Conservation (phyloP, 2,888 invertebrate species). For the Drosophila eohydei region DNA sequence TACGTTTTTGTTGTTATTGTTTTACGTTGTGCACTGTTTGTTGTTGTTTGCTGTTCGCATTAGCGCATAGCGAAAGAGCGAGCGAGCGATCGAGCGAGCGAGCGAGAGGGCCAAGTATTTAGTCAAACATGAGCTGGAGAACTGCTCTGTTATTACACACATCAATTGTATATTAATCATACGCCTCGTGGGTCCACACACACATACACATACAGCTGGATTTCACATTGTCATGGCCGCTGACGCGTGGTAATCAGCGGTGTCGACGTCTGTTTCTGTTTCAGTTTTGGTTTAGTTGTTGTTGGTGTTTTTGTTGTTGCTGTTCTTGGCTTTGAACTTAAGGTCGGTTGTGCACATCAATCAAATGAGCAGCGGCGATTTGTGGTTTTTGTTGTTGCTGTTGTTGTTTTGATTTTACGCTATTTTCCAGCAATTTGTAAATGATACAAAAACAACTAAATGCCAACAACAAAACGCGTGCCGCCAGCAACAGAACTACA, state of each 20-base stretch:
- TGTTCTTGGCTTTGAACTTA: conserved; percentile 80
- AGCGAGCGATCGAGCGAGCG: conserved; percentile 4
- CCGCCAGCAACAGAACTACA: conserved; percentile 45
- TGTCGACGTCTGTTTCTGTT: conserved; percentile 23
- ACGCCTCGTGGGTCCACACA: conserved; percentile 55
- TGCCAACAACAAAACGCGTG: conserved; percentile 59
- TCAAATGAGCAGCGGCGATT: conserved; percentile 71
- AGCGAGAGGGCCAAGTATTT: conserved; percentile 49
- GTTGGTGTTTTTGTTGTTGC: conserved; percentile 25
- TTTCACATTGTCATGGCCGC: conserved; percentile 77
- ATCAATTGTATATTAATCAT: conserved; percentile 69
- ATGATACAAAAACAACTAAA: conserved; percentile 59
- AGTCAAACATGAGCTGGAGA: conserved; percentile 67
- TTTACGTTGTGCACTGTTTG: conserved; percentile 46
- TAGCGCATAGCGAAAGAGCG: conserved; percentile 15
- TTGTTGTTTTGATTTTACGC: conserved; percentile 61
- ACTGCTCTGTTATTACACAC: conserved; percentile 36
- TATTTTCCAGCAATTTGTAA: conserved; percentile 79
- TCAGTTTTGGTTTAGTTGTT: conserved; percentile 12
- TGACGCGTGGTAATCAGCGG: conserved; percentile 70
- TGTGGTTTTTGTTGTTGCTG: conserved; percentile 36
- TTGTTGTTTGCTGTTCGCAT: conserved; percentile 35
- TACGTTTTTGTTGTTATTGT: conserved; percentile 62
- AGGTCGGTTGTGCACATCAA: conserved; percentile 71
- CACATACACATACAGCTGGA: conserved; percentile 42